Evolutionary conservation across 2,113 vertebrate genomes (phyloP).

Genomic region (Lagopus leucura): DNA sequence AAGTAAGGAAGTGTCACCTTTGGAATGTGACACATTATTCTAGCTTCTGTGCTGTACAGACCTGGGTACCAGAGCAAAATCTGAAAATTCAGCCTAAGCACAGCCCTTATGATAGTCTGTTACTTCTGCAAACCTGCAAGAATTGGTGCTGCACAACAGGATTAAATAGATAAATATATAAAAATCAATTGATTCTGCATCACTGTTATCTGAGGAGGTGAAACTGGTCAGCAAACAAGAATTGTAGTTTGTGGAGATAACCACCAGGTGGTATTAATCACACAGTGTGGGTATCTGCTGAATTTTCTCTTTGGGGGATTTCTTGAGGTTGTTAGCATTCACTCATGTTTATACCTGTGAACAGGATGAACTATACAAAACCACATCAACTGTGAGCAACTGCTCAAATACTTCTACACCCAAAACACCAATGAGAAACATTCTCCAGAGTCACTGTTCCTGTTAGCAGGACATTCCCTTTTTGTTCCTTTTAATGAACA

Average conservation of each 20-base stretch:
- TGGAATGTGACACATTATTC: neutral
- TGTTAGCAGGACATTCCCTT: neutral
- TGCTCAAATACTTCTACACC: neutral
- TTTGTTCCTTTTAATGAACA: neutral
- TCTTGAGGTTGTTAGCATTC: neutral
- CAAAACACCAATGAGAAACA: neutral
- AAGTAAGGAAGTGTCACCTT: neutral
- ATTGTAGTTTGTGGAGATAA: neutral
- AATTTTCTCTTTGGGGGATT: neutral
- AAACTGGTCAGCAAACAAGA: neutral
- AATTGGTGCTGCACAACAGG: neutral
- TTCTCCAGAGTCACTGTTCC: neutral
- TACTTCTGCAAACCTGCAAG: neutral
- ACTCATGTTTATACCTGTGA: neutral
- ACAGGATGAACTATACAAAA: neutral
- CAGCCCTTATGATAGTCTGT: neutral
- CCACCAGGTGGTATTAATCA: conserved; percentile 1
- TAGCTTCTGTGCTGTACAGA: neutral
- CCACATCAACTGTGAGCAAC: neutral
- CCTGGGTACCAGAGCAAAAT: neutral
- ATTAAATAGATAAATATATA: neutral
- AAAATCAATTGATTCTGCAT: neutral
- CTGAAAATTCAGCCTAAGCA: neutral
- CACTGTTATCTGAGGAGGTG: neutral
- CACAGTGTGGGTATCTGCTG: neutral